A percentile compares a stretch with the other conserved stretches of the same genome.
These are phyloP conservation scores for Chaetogeoica ovagalla DNA, from an alignment of 2,888 invertebrate genomes.

Conservation along the genomic window DNA sequence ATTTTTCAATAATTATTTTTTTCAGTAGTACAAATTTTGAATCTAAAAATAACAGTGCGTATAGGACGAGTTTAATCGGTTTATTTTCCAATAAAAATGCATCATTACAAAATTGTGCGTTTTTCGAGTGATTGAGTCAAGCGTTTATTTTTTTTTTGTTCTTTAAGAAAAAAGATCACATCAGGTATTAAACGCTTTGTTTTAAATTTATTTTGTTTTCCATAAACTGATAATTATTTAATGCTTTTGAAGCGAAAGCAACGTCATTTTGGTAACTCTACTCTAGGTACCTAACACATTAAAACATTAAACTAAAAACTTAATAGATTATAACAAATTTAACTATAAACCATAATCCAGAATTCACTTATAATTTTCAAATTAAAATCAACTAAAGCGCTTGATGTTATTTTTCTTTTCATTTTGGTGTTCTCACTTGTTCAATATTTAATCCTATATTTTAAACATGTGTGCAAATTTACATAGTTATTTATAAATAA, in stretches of 20 bases:
- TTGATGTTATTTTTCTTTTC: slow-evolving; percentile 43
- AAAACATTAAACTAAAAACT: slow-evolving; percentile 33
- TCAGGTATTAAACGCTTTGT: slow-evolving; percentile 34
- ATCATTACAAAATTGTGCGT: slow-evolving; percentile 52
- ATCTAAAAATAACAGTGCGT: slow-evolving; percentile 52
- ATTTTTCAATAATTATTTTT: slow-evolving; percentile 31
- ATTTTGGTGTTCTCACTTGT: slow-evolving; percentile 44
- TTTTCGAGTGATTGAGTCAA: slow-evolving; percentile 48
- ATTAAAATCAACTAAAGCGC: slow-evolving; percentile 38
- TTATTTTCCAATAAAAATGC: slow-evolving; percentile 50
- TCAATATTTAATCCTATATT: slow-evolving; percentile 37
- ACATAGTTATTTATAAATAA: background rate
- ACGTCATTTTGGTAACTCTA: slow-evolving; percentile 53
- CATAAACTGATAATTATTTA: slow-evolving; percentile 36
- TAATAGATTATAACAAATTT: slow-evolving; percentile 49
- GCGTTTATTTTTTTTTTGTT: slow-evolving; percentile 38
- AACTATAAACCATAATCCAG: slow-evolving; percentile 14
- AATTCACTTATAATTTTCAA: slow-evolving; percentile 26
- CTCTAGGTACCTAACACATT: slow-evolving; percentile 13
- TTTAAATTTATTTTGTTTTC: slow-evolving; percentile 20
- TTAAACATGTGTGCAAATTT: slow-evolving; percentile 9
- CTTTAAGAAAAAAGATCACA: slow-evolving; percentile 41
- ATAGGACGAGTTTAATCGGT: slow-evolving; percentile 50
- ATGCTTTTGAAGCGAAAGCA: slow-evolving; percentile 50
- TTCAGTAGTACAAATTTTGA: slow-evolving; percentile 50